phyloP scores from a whole-genome alignment of 1,140 invertebrate genomes.

The Drosophila sp. region DNA sequence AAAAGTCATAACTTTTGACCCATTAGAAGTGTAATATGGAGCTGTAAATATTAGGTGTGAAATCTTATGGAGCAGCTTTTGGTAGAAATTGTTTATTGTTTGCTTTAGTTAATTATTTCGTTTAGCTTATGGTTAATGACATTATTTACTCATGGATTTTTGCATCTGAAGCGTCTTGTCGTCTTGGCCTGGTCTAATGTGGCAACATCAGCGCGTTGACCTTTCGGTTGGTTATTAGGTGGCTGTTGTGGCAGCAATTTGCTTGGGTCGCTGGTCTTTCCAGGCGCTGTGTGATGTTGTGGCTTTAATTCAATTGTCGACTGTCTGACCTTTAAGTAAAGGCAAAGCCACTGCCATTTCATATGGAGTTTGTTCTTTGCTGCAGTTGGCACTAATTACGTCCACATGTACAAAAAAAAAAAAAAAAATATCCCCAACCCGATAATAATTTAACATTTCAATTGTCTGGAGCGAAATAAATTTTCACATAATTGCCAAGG shows the following conservation, averaged over 20 bases:
- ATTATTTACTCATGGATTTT: conserved; percentile 52
- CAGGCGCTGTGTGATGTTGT: conserved; percentile 37
- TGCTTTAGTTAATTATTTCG: conserved; percentile 2
- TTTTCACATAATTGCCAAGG: conserved; percentile 65
- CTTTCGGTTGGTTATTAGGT: conserved; percentile 64
- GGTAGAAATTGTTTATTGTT: background rate
- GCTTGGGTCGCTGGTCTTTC: conserved; percentile 23
- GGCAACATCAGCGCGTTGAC: conserved; percentile 52
- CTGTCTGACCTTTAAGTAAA: conserved; percentile 70
- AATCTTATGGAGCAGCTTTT: background rate
- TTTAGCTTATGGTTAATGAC: conserved; percentile 45
- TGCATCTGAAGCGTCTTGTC: conserved; percentile 12
- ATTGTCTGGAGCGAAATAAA: conserved; percentile 63
- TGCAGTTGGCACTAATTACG: conserved; percentile 56
- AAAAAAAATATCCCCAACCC: conserved; percentile 29
- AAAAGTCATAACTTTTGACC: too few species aligned
- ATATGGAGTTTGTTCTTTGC: conserved; percentile 35
- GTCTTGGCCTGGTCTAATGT: conserved; percentile 48
- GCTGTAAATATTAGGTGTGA: too few species aligned
- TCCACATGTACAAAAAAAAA: conserved; percentile 18
- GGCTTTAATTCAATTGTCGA: conserved; percentile 73
- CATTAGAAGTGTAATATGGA: too few species aligned
- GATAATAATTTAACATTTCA: conserved; percentile 78
- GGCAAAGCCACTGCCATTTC: conserved; percentile 49
- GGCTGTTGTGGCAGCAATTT: conserved; percentile 30